Base-by-base conservation (phyloP, 2,797 vertebrate genomes). In the Arremon aurantiirostris region DNA sequence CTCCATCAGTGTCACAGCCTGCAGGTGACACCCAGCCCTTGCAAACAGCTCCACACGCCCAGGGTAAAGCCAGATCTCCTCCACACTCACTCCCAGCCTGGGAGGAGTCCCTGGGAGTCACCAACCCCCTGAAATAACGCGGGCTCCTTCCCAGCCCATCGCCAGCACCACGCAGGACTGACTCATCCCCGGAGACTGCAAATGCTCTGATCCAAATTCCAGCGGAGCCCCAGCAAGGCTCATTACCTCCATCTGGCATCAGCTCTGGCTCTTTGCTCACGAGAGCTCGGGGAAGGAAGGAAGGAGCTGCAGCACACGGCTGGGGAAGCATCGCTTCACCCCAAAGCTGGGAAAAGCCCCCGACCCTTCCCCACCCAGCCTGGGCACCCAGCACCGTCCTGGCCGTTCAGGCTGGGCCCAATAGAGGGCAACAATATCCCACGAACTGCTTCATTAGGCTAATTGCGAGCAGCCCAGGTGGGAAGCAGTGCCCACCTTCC, bases 351-450 rank as follows among this genome's bases (percentile, higher is more conserved):
- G 76, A 37, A 46, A 53, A 81, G 12, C 39, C 63, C 70, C 50
- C 0, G 66, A 18, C 21, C 78, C 75, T 39, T 92, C 75, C 90
- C 82, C 66, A 47, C 47, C 41, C 15, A 8, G 1, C 1, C 0
- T 1, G n/a, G 89, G 20, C 27, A 1, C 52, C 14, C 42, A 3
- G 70, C 47, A 63, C 88, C 20, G 0, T 18, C 73, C 22, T 1
- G 37, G 92, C 91, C 84, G 3, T 95, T 94, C 92, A 89, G 78
- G 55, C 56, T 63, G 91, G 94, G 94, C 55, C 95, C 96, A 95
- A 90, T 39, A 96, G 96, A 96, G 94, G 93, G 94, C 94, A 96
- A 95, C 49, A 88, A 93, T 82, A 93, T 89, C 92, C 18, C 95
- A 82, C 52, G 0, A 76, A 93, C 59, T 0, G 2, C 69, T 79